Percentiles rank a stretch among this genome's conserved stretches.
phyloP scores from a whole-genome alignment of 2,113 vertebrate species.

The Corynorhinus townsendii region DNA sequence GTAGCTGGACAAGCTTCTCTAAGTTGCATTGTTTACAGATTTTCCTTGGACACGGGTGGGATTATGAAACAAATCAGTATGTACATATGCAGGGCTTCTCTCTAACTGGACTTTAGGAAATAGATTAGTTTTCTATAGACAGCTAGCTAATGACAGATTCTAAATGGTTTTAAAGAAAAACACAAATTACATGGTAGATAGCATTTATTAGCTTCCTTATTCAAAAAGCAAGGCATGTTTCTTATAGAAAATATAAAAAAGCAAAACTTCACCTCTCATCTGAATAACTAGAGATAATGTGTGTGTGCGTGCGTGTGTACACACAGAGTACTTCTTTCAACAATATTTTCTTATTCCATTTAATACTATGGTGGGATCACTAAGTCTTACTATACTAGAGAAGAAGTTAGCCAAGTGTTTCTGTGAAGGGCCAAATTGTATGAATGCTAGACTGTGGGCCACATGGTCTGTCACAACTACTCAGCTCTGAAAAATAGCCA shows the following conservation, averaged over 20 bases:
- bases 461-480: no score
- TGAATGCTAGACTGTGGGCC: neutral
- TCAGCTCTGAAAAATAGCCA: neutral
- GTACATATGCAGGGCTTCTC: neutral
- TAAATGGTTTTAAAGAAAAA: neutral
- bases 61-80: neutral
- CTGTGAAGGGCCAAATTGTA: neutral
- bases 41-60: neutral
- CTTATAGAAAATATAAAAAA: neutral
- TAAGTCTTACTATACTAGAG: neutral
- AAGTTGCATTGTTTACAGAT: constrained; percentile 6
- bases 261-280: neutral
- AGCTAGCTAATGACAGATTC: neutral
- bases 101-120: neutral
- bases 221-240: neutral
- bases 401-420: neutral
- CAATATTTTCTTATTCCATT: neutral
- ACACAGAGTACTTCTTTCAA: neutral
- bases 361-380: neutral
- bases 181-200: neutral
- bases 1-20: neutral
- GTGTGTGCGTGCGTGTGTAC: neutral
- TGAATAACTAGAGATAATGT: neutral
- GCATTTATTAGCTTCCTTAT: neutral
- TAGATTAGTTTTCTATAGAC: neutral